Evolutionary conservation across 2,113 vertebrate genomes (phyloP), one percentile per base, ranked within the genome.

Genomic region (Microtus oregoni): DNA sequence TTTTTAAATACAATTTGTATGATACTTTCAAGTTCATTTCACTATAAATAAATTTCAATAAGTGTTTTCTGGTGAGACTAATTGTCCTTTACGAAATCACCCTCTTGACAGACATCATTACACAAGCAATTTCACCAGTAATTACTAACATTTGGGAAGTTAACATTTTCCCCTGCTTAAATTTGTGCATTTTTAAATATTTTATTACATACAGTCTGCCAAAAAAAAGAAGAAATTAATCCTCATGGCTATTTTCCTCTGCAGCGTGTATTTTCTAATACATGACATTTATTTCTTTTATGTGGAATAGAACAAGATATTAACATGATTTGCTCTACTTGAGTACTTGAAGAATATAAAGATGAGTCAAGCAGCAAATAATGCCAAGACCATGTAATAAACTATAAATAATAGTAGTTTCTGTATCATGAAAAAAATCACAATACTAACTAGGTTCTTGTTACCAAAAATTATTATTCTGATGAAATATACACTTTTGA

Each of bases 171-270:
- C 89, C 76, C 76, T 90, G 41, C 87, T 96, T 81, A 93, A 93
- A 96, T 94, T 91, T 97, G 91, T 88, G 94, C 38, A 94, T 82
- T 98, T 97, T 95, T 96, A 50, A 95, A 78, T 95, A 97, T 93
- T 96, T 92, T 95, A 97, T 97, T 95, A 90, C 63, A 41, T 94
- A 68, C 4, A 89, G 13, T 96, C 82, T 95, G 75, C 44, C 17
- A 88, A 95, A 89, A 95, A n/a, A 73, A 96, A 82, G 93, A 83
- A 96, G 38, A 96, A 96, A 97, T 93, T 44, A 95, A 73, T 17
- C 41, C 2, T 2, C 41, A 83, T 97, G 85, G 7, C 61, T 97
- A 92, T 78, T 96, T 95, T 93, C 9, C 61, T 70, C 79, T 92
- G 26, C 63, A 52, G 55, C 94, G 14, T 38, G 85, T 55, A 92